Conservation (phyloP, 2,113 vertebrate genomes). For the Puma concolor region DNA sequence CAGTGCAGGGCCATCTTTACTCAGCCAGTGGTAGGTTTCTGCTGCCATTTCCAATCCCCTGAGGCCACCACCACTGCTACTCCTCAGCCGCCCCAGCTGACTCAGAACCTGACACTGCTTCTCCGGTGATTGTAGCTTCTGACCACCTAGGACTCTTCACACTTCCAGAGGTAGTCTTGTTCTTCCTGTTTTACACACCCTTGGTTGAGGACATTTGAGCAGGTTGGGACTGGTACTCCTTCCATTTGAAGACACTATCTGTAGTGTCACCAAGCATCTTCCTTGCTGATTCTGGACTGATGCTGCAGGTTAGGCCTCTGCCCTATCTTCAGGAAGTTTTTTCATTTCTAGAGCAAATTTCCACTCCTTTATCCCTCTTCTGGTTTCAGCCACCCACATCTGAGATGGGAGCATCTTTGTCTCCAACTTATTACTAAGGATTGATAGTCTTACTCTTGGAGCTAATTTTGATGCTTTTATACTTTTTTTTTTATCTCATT, state of each 20-base stretch:
- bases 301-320: neutral
- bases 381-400: neutral
- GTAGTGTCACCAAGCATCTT: neutral
- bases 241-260: neutral
- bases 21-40: neutral
- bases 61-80: neutral
- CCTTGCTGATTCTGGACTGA: neutral
- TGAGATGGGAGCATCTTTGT: neutral
- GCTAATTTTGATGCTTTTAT: conserved; percentile 38
- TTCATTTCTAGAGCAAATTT: neutral
- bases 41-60: neutral
- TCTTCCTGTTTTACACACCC: conserved; percentile 38
- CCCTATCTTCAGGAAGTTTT: neutral
- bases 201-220: neutral
- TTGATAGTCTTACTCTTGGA: neutral
- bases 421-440: neutral
- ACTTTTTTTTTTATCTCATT: neutral
- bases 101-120: neutral
- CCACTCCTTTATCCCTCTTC: neutral
- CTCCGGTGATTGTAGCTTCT: neutral
- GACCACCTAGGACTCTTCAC: neutral
- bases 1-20: neutral
- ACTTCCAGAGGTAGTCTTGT: neutral
- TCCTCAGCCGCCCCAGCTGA: neutral
- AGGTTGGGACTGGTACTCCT: conserved; percentile 18